Evolutionary conservation across 2,797 vertebrate species (phyloP).

Genomic region (Macrochelys suwanniensis): DNA sequence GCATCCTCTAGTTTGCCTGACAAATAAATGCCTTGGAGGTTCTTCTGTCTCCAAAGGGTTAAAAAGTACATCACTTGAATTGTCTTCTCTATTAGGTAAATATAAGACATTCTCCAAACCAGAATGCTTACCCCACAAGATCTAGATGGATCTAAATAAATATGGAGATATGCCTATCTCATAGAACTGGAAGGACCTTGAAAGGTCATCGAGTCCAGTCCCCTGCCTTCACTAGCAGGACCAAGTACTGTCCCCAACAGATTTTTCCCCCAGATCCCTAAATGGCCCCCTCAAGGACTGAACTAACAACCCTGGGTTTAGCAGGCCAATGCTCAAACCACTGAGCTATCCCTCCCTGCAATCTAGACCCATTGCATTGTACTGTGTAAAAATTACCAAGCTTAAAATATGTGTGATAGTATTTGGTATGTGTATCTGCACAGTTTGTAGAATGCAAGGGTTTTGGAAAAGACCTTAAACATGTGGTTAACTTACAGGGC

Average conservation of each 20-base stretch:
- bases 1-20: background rate
- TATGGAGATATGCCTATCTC: too few species aligned
- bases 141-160: background rate
- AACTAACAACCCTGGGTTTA: too few species aligned
- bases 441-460: conserved; percentile 1
- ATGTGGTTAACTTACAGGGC: background rate
- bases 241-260: too few species aligned
- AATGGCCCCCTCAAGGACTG: too few species aligned
- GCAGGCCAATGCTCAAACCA: too few species aligned
- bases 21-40: background rate
- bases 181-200: too few species aligned
- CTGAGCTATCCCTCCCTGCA: too few species aligned
- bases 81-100: background rate
- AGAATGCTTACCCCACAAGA: background rate
- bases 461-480: background rate
- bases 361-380: background rate
- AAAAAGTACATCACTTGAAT: background rate
- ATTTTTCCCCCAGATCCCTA: too few species aligned
- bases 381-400: conserved; percentile 3
- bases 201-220: too few species aligned
- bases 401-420: background rate
- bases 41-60: background rate
- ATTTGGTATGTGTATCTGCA: too few species aligned
- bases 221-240: too few species aligned
- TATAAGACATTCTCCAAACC: background rate